A percentile compares a stretch with the other conserved stretches of the same genome.
These are phyloP conservation scores for Idaea straminata DNA, from an alignment of 2,888 invertebrate species.

Conservation along the genomic window DNA sequence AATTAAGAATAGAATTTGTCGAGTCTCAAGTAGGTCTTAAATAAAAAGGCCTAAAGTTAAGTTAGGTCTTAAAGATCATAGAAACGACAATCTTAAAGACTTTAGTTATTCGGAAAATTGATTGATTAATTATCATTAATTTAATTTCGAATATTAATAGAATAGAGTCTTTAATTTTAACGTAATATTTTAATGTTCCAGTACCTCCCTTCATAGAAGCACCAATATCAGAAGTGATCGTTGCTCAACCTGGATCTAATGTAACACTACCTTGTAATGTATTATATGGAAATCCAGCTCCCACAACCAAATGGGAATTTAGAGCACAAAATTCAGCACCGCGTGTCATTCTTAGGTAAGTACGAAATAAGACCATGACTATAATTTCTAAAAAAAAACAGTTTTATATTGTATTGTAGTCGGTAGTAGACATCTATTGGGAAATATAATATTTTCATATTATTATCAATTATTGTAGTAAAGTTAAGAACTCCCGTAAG, in stretches of 20 bases:
- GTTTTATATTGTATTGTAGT: not conserved
- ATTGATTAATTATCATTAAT: too few species aligned
- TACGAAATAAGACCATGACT: not conserved
- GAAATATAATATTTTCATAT: not conserved
- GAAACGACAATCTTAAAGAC: too few species aligned
- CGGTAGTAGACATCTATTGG: not conserved
- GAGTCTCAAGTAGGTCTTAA: too few species aligned
- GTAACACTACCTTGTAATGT: conserved; percentile 48
- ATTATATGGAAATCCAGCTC: conserved; percentile 49
- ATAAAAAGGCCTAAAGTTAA: too few species aligned
- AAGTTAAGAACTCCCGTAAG: not conserved
- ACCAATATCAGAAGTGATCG: conserved; percentile 30
- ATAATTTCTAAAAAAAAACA: not conserved
- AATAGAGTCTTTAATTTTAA: not conserved
- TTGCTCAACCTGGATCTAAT: conserved; percentile 32
- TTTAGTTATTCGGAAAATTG: too few species aligned
- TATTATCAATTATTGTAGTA: not conserved
- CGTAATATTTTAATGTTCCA: conserved; percentile 32
- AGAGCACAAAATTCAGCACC: conserved; percentile 39
- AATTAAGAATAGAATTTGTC: too few species aligned
- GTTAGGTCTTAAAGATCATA: too few species aligned
- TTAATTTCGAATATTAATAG: too few species aligned
- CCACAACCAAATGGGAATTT: conserved; percentile 54
- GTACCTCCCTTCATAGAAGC: conserved; percentile 59
- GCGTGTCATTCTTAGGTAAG: conserved; percentile 1